Evolutionary conservation across 2,797 vertebrate genomes (phyloP), one percentile per base, ranked within the genome.

Genomic region (Rhinophrynus dorsalis): DNA sequence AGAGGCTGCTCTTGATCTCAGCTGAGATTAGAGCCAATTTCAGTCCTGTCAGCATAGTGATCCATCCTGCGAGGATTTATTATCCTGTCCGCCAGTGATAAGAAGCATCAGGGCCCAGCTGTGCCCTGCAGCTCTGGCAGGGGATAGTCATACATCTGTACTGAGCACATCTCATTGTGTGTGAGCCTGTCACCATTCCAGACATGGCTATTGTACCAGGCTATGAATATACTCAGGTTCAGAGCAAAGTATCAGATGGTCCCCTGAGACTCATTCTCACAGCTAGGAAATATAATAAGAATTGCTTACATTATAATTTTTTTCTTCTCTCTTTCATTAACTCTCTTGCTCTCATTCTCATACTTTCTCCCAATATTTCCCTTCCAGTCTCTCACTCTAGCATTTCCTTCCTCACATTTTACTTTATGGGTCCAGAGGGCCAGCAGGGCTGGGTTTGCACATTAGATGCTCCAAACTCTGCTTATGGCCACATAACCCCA

Each of bases 11-110:
- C 20, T 52, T 45, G 68, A 72, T 72, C 68, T 65, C 68, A 72
- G 60, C 68, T 65, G 42, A 72, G 68, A 65, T 72, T 72, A 65
- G 24, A 72, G 47, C 60, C 68, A 72, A 72, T 72, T 65, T 65
- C 37, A 51, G 35, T 51, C 13, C 61, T 72, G 68, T 72, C 68
- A 65, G 33, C 29, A 42, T n/a, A 50, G 61, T 62, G 52, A 65
- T 51, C 42, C 48, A 20, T 65, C 61, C 61, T 57, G 21, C 33
- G 7, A 65, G 54, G 52, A 72, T 72, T 71, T 72, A 72, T 72
- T 50, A 58, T 57, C 54, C 58, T 6, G 52, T 44, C 68, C 27
- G 44, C 52, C 20, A 11, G 45, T 8, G 60, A 72, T 72, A 72
- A 23, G 52, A 51, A 65, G 47, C 38, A 58, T 60, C 33, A n/a